Base-by-base conservation (phyloP, 1,140 invertebrate species). In the Drosophila insularis region DNA sequence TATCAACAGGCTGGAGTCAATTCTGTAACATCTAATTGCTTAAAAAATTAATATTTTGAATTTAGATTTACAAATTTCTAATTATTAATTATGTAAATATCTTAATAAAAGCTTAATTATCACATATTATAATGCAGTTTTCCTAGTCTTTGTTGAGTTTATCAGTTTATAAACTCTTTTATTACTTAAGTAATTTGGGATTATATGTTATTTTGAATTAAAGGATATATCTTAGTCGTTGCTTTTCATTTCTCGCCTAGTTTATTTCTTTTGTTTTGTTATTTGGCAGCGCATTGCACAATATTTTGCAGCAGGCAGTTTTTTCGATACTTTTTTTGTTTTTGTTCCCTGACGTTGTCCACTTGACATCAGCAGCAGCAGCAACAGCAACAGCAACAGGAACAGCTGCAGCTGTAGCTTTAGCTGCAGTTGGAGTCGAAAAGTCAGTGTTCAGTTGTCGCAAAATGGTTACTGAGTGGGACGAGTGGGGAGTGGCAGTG, bases 281-380 rank as follows among this genome's bases (percentile, higher is more conserved):
- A 86, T 86, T 86, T 86, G 82, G 82, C 82, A 86, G 76, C 76
- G 76, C 81, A 86, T 72, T 78, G 81, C 81, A 86, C 75, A 86
- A 81, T 72, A 79, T 87, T 81, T 81, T 71, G 55, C 70, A 69
- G 59, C 66, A 63, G 78, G 64, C 68, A 66, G 61, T 78, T 86
- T 68, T 71, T 61, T 66, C 71, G 68, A 71, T 39, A 40, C 50
- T 21, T 21, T 63, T 40, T 17, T 63, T 40, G 13, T 63, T 55
- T 65, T 72, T 61, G 54, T 53, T 56, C 60, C 68, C 64, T 62
- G 63, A 77, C 65, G 75, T 56, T 87, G 82, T 73, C 79, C 75
- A 86, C 82, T 86, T 86, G 82, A 87, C 71, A 69, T 71, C 65
- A 64, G 60, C 65, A 63, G 60, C 63, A 31, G 27, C 35, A 59